Evolutionary conservation across 2,888 invertebrate species (phyloP).

Genomic region (Nephrocerus scutellatus): DNA sequence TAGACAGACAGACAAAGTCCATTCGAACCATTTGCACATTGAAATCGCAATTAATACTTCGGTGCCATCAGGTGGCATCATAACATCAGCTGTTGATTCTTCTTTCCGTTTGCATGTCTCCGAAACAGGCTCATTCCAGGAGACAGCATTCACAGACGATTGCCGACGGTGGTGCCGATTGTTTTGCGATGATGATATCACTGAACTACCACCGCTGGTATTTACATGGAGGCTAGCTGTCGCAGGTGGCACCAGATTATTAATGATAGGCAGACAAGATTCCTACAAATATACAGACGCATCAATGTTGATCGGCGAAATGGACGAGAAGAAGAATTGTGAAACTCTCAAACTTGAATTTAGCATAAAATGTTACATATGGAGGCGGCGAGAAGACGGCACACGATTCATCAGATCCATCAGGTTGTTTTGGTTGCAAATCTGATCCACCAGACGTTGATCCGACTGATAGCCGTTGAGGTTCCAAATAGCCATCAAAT

Average conservation of each 20-base stretch:
- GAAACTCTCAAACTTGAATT: constrained; percentile 1
- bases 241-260: constrained; percentile 27
- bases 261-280: constrained; percentile 15
- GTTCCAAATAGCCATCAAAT: constrained; percentile 78
- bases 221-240: constrained; percentile 24
- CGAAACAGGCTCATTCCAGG: constrained; percentile 47
- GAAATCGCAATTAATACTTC: no score
- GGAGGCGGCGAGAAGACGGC: constrained; percentile 81
- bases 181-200: constrained; percentile 22
- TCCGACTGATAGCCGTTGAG: constrained; percentile 72
- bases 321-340: constrained; percentile 10
- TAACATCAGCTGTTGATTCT: no score
- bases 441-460: constrained; percentile 73
- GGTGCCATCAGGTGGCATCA: no score
- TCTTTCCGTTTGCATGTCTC: no score
- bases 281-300: constrained; percentile 6
- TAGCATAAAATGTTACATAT: constrained; percentile 37
- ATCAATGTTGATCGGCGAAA: no score
- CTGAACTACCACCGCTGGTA: constrained; percentile 31
- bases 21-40: no score
- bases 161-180: constrained; percentile 38
- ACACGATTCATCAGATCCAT: constrained; percentile 75
- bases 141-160: constrained; percentile 44
- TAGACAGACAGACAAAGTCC: no score
- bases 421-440: constrained; percentile 55